Conservation (phyloP, 2,888 invertebrate species). For the Trichopoda pennipes region DNA sequence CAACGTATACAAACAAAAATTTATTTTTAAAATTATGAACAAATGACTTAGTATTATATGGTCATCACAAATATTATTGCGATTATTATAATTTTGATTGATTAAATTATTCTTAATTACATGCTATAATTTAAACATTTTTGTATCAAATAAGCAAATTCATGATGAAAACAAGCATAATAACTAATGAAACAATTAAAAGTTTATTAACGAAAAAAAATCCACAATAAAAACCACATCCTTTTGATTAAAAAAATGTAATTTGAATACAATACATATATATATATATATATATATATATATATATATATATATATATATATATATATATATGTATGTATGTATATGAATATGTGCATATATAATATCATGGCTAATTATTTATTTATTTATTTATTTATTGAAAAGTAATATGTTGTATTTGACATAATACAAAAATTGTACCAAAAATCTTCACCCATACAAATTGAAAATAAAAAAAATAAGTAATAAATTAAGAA, state of each 20-base stretch:
- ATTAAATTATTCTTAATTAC: conserved; percentile 5
- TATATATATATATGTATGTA: not conserved
- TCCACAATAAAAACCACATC: conserved; percentile 24
- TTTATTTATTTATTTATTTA: not conserved
- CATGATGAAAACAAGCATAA: conserved; percentile 6
- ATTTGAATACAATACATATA: conserved; percentile 9
- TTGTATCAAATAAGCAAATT: conserved; percentile 35
- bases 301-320: conserved; percentile 4
- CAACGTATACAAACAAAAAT: conserved; percentile 49
- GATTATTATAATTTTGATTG: conserved; percentile 21
- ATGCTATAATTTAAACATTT: conserved; percentile 33
- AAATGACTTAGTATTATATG: conserved; percentile 53
- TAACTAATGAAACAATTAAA: conserved; percentile 14
- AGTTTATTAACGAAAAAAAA: conserved; percentile 33
- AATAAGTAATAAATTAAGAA: conserved; percentile 27
- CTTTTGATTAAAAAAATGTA: conserved; percentile 18
- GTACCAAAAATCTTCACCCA: conserved; percentile 27
- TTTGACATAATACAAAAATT: conserved; percentile 43
- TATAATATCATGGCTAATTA: conserved; percentile 54
- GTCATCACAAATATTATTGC: conserved; percentile 7
- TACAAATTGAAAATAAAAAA: not conserved
- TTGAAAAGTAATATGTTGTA: conserved; percentile 38
- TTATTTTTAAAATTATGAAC: conserved; percentile 17
- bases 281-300: not conserved
- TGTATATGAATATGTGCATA: not conserved